Conservation (phyloP, 1,140 invertebrate genomes). For the Aphis gossypii region DNA sequence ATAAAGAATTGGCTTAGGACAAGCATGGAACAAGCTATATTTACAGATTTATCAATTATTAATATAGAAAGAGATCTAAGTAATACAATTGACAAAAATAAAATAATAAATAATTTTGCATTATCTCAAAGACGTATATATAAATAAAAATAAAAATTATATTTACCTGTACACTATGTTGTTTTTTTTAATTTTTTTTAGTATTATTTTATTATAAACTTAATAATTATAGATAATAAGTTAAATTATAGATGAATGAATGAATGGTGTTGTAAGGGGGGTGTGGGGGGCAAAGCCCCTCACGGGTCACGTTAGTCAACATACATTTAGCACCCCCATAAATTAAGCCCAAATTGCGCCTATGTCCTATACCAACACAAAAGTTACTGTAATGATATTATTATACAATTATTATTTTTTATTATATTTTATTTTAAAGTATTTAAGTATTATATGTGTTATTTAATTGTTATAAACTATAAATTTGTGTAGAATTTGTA, state of each 20-base stretch:
- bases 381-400: no score
- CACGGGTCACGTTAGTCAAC: background rate
- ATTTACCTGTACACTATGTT: background rate
- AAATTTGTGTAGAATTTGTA: no score
- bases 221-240: background rate
- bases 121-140: background rate
- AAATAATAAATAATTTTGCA: slow-evolving; percentile 30
- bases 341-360: no score
- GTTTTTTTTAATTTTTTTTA: slow-evolving; percentile 8
- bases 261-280: background rate
- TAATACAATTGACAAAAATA: background rate
- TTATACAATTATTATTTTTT: no score
- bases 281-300: background rate
- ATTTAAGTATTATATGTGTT: no score
- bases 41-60: slow-evolving; percentile 29
- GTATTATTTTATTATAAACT: slow-evolving; percentile 3
- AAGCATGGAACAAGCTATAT: background rate
- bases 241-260: slow-evolving; percentile 13
- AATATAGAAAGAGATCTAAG: slow-evolving; percentile 33
- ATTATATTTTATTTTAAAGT: no score
- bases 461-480: no score
- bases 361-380: no score
- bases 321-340: slow-evolving; percentile 29
- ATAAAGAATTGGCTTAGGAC: slow-evolving; percentile 47
- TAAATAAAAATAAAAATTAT: background rate